Conservation (phyloP, 2,113 vertebrate genomes). For the Regulus satrapa region DNA sequence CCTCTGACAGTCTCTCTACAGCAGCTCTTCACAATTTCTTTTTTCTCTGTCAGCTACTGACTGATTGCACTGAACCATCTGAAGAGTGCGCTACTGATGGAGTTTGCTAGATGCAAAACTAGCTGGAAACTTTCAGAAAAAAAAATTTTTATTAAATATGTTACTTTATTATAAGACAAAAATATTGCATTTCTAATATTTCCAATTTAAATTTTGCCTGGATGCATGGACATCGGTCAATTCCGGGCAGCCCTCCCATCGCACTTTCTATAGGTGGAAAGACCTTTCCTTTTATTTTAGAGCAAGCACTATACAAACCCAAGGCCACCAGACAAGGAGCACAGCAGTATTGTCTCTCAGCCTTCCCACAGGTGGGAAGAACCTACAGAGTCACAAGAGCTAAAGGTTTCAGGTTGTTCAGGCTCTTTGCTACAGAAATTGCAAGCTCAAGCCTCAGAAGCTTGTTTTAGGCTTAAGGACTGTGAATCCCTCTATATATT, state of each 20-base stretch:
- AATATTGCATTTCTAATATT: not conserved
- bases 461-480: not conserved
- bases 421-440: not conserved
- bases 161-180: not conserved
- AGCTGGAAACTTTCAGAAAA: not conserved
- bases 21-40: not conserved
- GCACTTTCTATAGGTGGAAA: not conserved
- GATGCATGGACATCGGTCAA: not conserved
- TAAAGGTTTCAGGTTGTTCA: not conserved
- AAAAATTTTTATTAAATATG: not conserved
- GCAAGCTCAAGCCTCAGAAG: not conserved
- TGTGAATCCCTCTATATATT: not conserved
- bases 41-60: not conserved
- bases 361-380: not conserved
- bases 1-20: not conserved
- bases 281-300: not conserved
- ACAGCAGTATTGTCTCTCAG: not conserved
- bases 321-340: not conserved
- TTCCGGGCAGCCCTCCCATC: not conserved
- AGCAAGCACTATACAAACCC: not conserved
- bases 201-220: not conserved
- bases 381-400: not conserved
- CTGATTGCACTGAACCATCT: not conserved
- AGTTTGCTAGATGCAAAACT: not conserved
- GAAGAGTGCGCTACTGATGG: not conserved